phyloP scores from a whole-genome alignment of 2,797 vertebrate genomes.

The Emys orbicularis region DNA sequence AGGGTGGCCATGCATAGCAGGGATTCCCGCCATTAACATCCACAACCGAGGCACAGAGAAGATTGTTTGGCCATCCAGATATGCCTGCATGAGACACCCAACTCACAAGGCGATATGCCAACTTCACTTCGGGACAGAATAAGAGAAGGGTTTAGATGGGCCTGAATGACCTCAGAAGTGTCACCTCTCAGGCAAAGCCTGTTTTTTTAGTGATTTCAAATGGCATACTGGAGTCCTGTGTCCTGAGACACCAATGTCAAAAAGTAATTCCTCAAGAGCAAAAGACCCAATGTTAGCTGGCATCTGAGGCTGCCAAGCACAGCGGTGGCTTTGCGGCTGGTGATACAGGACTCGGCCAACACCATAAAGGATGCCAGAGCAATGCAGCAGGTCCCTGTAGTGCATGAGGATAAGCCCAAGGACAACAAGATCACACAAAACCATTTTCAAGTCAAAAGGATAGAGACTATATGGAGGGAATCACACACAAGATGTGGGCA shows the following conservation, averaged over 20 bases:
- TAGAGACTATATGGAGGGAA: accelerated
- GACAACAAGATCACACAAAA: background rate
- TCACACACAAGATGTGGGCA: background rate
- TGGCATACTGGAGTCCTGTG: background rate
- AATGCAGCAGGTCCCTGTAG: background rate
- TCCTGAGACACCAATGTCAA: background rate
- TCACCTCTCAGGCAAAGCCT: constrained; percentile 39
- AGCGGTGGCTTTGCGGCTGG: constrained; percentile 40
- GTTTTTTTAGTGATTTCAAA: constrained; percentile 39
- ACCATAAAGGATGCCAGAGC: background rate
- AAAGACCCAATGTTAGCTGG: constrained; percentile 39
- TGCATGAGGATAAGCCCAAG: constrained; percentile 49
- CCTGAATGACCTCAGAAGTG: constrained; percentile 55
- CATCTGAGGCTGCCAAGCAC: background rate
- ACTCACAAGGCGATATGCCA: constrained; percentile 59
- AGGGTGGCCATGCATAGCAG: background rate
- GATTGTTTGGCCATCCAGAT: constrained; percentile 37
- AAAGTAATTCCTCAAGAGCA: constrained; percentile 6
- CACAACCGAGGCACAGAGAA: background rate
- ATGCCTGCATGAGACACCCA: constrained; percentile 51
- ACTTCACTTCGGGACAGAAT: constrained; percentile 31
- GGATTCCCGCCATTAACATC: constrained; percentile 38
- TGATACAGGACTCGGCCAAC: constrained; percentile 1
- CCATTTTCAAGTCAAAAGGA: background rate
- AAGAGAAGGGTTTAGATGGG: constrained; percentile 52